phyloP scores from a whole-genome alignment of 2,113 vertebrate species.

The Siniperca knerii region DNA sequence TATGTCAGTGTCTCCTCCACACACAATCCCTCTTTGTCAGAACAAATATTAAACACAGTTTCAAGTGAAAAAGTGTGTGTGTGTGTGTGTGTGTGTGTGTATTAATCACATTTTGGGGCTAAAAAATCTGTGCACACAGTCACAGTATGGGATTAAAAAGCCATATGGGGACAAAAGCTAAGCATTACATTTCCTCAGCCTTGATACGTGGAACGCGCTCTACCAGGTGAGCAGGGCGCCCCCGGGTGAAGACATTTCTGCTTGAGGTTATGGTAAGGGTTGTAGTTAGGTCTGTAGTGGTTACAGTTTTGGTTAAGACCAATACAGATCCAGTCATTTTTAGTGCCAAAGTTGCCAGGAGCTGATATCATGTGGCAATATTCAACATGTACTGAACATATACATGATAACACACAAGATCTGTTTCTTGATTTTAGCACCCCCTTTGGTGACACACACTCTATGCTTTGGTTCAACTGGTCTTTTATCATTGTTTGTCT shows the following conservation, averaged over 20 bases:
- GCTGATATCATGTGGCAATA: not conserved
- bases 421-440: not conserved
- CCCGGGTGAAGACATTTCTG: no score
- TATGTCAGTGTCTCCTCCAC: slow-evolving; percentile 23
- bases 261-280: not conserved
- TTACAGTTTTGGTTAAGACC: not conserved
- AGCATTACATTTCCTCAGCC: not conserved
- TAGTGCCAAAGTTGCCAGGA: not conserved
- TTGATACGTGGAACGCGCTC: no score
- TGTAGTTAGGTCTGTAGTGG: not conserved
- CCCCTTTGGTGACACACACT: not conserved
- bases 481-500: no score
- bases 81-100: not conserved
- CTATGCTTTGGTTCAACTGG: no score
- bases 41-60: not conserved
- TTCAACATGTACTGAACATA: not conserved
- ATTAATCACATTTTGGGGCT: not conserved
- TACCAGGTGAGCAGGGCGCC: no score
- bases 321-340: not conserved
- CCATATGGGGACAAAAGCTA: not conserved
- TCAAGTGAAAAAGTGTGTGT: slow-evolving; percentile 17
- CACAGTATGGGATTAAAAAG: no score
- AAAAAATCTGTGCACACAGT: not conserved
- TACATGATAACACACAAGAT: not conserved
- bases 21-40: slow-evolving; percentile 58